Base-by-base conservation (phyloP, 2,888 invertebrate species). In the Nycteola revayana region DNA sequence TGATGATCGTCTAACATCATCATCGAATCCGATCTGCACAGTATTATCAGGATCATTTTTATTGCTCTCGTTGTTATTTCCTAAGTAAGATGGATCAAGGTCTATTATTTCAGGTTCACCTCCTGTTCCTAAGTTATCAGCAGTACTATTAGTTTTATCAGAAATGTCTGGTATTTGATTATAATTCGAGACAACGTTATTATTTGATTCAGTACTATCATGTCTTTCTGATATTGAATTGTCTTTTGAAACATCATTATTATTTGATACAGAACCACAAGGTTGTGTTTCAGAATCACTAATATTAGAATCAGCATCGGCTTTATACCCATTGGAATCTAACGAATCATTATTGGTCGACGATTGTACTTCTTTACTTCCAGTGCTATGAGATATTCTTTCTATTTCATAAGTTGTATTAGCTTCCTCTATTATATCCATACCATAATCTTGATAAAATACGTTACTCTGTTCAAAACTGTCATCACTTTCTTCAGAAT, bases 281-380 rank as follows among this genome's bases (percentile, higher is more conserved):
- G n/a, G 30, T 26, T 22, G 50, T 32, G 17, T 29, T 23, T 3
- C n/a, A n/a, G n/a, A 18, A 5, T 17, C 23, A 7, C 14, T 34
- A 1, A 29, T 27, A 22, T 28, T 34, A 0, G 39, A 35, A 14
- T 59, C 47, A 7, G 20, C 26, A 28, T 47, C 44, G 10, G 43
- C 40, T n/a, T 7, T 36, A 26, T 51, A 48, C 0, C 36, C 50
- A 10, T 35, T 25, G 0, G 49, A 41, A 14, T 37, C 17, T 9
- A 20, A 22, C 14, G 25, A 24, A 10, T n/a, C 5, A 7, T 21
- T n/a, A 5, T 3, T n/a, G 2, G 7, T 21, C 21, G 18, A 18
- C 7, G 3, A 21, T n/a, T 21, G n/a, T 6, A 14, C 7, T 24
- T 8, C 10, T 29, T 3, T 27, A 20, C 8, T 25, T 9, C 3